Evolutionary conservation across 2,888 invertebrate species (phyloP).

Genomic region (Sycophila texana): DNA sequence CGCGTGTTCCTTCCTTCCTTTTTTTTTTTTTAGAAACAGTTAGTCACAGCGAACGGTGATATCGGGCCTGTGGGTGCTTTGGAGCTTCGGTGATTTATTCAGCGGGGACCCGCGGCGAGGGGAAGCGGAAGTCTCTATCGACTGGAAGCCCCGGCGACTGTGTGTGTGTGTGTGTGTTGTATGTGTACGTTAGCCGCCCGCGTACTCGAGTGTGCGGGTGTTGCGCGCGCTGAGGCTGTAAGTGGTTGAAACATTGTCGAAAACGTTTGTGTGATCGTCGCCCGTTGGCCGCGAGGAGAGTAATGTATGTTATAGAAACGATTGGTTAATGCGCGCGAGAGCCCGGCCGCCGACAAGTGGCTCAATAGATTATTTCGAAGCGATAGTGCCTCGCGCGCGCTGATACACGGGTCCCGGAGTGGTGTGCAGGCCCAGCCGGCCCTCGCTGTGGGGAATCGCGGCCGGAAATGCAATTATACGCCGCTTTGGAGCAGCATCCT

Average conservation of each 20-base stretch:
- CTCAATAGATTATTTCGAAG: too few relatives aligned
- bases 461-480: too few relatives aligned
- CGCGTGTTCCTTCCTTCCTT: not conserved
- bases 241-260: too few relatives aligned
- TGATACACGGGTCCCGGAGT: not conserved
- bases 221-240: not conserved
- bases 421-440: too few relatives aligned
- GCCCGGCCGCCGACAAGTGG: too few relatives aligned
- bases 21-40: not conserved
- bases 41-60: not conserved
- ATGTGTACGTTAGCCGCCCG: too few relatives aligned
- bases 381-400: not conserved
- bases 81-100: not conserved
- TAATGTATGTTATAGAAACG: not conserved
- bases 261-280: not conserved
- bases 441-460: too few relatives aligned
- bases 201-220: not conserved
- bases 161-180: constrained; percentile 33
- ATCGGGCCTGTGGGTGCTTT: not conserved
- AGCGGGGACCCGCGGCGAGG: not conserved
- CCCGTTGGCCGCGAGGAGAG: not conserved
- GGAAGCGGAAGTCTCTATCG: constrained; percentile 14
- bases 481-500: too few relatives aligned
- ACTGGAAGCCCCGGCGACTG: not conserved
- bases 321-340: not conserved